Evolutionary conservation across 2,113 vertebrate species (phyloP).

Genomic region (Oceanites oceanicus): DNA sequence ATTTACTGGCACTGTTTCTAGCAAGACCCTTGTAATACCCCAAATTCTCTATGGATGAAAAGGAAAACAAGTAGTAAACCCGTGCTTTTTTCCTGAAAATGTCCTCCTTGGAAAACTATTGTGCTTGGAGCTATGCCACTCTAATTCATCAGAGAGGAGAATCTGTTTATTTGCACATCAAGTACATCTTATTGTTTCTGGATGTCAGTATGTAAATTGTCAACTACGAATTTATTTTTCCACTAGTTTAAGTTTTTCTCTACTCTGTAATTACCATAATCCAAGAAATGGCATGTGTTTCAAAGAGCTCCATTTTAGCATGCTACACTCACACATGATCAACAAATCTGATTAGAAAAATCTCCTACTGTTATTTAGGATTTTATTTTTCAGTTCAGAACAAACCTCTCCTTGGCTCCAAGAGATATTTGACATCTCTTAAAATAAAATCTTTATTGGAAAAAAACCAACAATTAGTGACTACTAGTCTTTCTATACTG

Average conservation of each 20-base stretch:
- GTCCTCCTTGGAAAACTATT: neutral
- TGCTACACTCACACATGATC: neutral
- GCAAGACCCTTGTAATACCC: neutral
- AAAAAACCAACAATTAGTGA: neutral
- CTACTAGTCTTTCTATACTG: neutral
- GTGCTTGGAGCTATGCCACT: neutral
- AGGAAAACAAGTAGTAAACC: neutral
- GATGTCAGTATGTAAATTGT: constrained; percentile 20
- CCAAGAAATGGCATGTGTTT: neutral
- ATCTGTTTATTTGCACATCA: constrained; percentile 49
- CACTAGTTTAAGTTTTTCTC: neutral
- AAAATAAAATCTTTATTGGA: neutral
- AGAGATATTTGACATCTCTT: neutral
- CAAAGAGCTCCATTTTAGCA: neutral
- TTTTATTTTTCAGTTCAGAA: neutral
- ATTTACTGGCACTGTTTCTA: neutral
- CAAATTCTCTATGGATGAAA: neutral
- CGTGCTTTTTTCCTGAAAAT: neutral
- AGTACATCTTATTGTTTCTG: constrained; percentile 37
- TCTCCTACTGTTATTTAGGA: neutral
- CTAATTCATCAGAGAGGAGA: neutral
- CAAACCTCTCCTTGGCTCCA: neutral
- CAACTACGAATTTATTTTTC: constrained; percentile 28
- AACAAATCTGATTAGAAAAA: neutral
- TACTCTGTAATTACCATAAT: neutral